Conservation (phyloP, 2,888 invertebrate genomes). For the Portevinia maculata region DNA sequence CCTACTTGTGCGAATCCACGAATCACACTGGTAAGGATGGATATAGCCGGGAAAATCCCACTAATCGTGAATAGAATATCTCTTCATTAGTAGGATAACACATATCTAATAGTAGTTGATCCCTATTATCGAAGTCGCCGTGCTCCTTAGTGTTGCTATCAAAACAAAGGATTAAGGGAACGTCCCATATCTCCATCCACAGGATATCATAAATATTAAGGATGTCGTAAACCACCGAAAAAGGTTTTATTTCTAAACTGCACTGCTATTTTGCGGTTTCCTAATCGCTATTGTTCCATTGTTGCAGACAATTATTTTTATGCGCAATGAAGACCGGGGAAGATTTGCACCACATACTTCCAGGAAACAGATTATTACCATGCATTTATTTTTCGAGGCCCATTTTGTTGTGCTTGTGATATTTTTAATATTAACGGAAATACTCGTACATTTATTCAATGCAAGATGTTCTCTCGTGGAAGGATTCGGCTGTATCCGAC, state of each 20-base stretch:
- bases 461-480: no score
- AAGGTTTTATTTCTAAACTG: slow-evolving; percentile 1
- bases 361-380: neutral
- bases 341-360: neutral
- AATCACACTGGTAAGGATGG: no score
- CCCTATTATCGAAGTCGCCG: slow-evolving; percentile 69
- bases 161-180: slow-evolving; percentile 75
- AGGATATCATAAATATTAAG: slow-evolving; percentile 22
- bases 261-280: slow-evolving; percentile 46
- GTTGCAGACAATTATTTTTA: slow-evolving; percentile 24
- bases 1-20: slow-evolving; percentile 36
- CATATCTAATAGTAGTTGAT: slow-evolving; percentile 70
- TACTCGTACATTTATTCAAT: neutral
- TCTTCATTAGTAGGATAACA: slow-evolving; percentile 69
- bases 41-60: slow-evolving; percentile 53
- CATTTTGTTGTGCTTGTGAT: neutral
- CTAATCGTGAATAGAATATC: slow-evolving; percentile 55
- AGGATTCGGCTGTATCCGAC: no score
- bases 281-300: slow-evolving; percentile 50
- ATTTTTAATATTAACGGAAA: neutral
- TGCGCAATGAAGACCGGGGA: neutral
- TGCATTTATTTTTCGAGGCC: neutral
- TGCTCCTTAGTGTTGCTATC: slow-evolving; percentile 70
- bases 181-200: slow-evolving; percentile 17
- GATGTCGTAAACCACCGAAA: slow-evolving; percentile 26